These are phyloP conservation scores for Drosophila ochracea DNA, from an alignment of 2,888 invertebrate species.

Conservation along the genomic window DNA sequence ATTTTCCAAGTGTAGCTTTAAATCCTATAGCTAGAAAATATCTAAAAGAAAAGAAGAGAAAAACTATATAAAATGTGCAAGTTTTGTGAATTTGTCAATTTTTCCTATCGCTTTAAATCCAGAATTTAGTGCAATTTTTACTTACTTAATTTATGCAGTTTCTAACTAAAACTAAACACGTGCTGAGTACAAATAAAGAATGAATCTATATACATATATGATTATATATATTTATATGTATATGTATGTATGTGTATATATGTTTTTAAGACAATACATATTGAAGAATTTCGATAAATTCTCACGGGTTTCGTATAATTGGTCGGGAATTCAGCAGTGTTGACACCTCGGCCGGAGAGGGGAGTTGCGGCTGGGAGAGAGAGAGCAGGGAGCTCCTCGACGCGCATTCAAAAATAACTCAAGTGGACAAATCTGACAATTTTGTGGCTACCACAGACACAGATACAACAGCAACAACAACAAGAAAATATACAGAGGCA, in stretches of 20 bases:
- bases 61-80: slow-evolving; percentile 11
- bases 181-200: slow-evolving; percentile 74
- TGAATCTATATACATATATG: slow-evolving; percentile 44
- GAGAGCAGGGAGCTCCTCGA: slow-evolving; percentile 30
- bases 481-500: slow-evolving; percentile 25
- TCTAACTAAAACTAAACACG: slow-evolving; percentile 47
- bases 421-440: slow-evolving; percentile 82
- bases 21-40: slow-evolving; percentile 18
- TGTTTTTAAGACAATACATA: slow-evolving; percentile 7
- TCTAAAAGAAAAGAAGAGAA: neutral
- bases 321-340: slow-evolving; percentile 69
- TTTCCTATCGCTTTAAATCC: slow-evolving; percentile 66
- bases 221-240: slow-evolving; percentile 15
- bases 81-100: slow-evolving; percentile 31
- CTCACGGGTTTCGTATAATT: slow-evolving; percentile 81
- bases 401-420: slow-evolving; percentile 77
- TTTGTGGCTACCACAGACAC: slow-evolving; percentile 77
- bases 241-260: slow-evolving; percentile 10
- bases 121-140: slow-evolving; percentile 73
- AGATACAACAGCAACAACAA: slow-evolving; percentile 27
- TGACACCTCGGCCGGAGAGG: slow-evolving; percentile 60
- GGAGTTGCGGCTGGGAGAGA: neutral
- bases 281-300: slow-evolving; percentile 42
- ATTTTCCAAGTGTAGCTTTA: slow-evolving; percentile 14
- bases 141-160: slow-evolving; percentile 70